Conservation (phyloP, 2,888 invertebrate species). For the Tortrix viridana region DNA sequence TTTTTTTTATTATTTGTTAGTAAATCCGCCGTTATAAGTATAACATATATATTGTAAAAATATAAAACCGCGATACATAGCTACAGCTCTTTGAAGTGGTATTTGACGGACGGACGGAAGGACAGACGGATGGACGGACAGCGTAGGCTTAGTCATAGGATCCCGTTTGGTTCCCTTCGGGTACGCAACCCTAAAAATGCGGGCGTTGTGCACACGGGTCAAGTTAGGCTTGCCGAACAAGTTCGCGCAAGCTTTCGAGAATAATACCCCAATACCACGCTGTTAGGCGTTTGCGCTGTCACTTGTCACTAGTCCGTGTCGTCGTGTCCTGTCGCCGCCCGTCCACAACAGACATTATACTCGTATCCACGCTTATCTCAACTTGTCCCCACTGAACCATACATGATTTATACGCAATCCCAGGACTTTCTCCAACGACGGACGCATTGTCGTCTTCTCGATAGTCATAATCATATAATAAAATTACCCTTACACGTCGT, state of each 20-base stretch:
- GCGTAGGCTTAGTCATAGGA: too few species aligned
- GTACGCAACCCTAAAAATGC: too few species aligned
- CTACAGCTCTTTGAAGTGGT: too few species aligned
- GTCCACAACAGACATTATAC: slow-evolving; percentile 65
- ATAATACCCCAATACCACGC: slow-evolving; percentile 1
- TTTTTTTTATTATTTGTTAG: too few species aligned
- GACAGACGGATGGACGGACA: too few species aligned
- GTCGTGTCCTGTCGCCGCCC: slow-evolving; percentile 42
- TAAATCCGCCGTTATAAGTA: too few species aligned
- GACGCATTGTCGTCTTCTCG: slow-evolving; percentile 64
- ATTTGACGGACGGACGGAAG: too few species aligned
- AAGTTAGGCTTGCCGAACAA: background rate
- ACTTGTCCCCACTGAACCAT: slow-evolving; percentile 62
- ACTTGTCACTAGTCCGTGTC: slow-evolving; percentile 52
- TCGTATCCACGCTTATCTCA: slow-evolving; percentile 67
- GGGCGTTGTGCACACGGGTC: too few species aligned
- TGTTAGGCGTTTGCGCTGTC: slow-evolving; percentile 49
- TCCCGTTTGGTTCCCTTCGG: too few species aligned
- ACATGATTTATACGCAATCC: slow-evolving; percentile 75
- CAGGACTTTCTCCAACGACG: slow-evolving; percentile 67
- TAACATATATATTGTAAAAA: too few species aligned
- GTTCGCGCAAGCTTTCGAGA: slow-evolving; percentile 17
- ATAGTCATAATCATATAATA: slow-evolving; percentile 56
- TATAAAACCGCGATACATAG: too few species aligned
- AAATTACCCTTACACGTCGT: slow-evolving; percentile 34